Conservation (phyloP, 2,797 vertebrate genomes). For the Corythornis leucogaster region DNA sequence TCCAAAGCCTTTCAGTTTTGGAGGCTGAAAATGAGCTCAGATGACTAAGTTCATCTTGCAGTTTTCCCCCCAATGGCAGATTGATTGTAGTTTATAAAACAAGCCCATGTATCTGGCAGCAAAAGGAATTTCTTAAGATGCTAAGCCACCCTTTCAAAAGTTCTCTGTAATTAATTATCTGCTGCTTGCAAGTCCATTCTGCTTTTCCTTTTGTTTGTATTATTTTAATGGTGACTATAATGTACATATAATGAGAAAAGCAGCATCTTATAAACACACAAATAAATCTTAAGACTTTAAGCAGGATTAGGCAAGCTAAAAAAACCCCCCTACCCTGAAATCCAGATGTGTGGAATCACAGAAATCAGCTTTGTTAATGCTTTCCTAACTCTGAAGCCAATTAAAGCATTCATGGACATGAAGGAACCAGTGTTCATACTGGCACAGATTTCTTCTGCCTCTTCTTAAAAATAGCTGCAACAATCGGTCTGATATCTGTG, state of each 20-base stretch:
- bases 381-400: constrained; percentile 56
- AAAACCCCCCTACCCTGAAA: constrained; percentile 14
- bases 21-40: constrained; percentile 56
- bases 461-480: constrained; percentile 32
- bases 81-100: constrained; percentile 68
- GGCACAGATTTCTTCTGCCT: constrained; percentile 14
- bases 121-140: constrained; percentile 62
- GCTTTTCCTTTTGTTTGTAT: constrained; percentile 43
- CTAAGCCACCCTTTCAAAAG: constrained; percentile 52
- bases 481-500: not conserved
- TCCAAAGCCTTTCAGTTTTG: constrained; percentile 45
- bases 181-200: constrained; percentile 55
- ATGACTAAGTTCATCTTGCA: constrained; percentile 56
- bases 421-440: not conserved
- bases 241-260: constrained; percentile 45
- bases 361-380: constrained; percentile 56
- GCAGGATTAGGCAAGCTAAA: constrained; percentile 47
- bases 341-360: constrained; percentile 50
- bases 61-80: constrained; percentile 31
- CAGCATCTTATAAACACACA: constrained; percentile 54
- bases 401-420: constrained; percentile 41
- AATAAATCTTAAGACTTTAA: constrained; percentile 65
- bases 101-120: constrained; percentile 57
- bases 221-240: constrained; percentile 37
- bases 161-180: constrained; percentile 66